Percentiles rank a stretch among this genome's conserved stretches.
phyloP scores from a whole-genome alignment of 2,797 vertebrate species.

The Enteromius mattozi region DNA sequence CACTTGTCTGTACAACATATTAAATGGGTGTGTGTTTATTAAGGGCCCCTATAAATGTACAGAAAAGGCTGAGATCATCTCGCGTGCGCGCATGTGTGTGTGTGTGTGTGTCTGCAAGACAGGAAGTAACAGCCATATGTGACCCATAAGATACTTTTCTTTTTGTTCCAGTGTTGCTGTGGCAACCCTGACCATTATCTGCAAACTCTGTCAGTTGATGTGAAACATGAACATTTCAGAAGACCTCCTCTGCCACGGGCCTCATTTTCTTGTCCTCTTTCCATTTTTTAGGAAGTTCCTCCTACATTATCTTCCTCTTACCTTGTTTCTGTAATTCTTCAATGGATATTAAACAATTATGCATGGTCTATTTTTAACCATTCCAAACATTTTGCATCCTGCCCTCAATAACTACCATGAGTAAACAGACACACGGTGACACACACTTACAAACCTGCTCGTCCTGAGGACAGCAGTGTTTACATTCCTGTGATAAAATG shows the following conservation, averaged over 20 bases:
- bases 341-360: slow-evolving; percentile 32
- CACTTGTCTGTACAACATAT: slow-evolving; percentile 68
- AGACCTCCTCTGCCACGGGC: slow-evolving; percentile 51
- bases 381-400: slow-evolving; percentile 30
- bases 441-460: slow-evolving; percentile 15
- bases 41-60: slow-evolving; percentile 40
- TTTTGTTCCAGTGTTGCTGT: slow-evolving; percentile 82
- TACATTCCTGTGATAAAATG: slow-evolving; percentile 70
- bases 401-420: neutral
- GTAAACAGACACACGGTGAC: slow-evolving; percentile 19
- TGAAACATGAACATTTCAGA: slow-evolving; percentile 80
- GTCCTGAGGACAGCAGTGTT: slow-evolving; percentile 60
- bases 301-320: slow-evolving; percentile 58
- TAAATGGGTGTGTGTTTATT: slow-evolving; percentile 56
- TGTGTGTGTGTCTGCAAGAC: slow-evolving; percentile 69
- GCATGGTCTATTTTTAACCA: slow-evolving; percentile 57
- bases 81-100: slow-evolving; percentile 36
- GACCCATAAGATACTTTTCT: slow-evolving; percentile 79
- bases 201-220: slow-evolving; percentile 76
- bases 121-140: slow-evolving; percentile 68
- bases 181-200: slow-evolving; percentile 89
- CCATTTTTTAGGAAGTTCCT: slow-evolving; percentile 49
- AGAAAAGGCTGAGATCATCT: slow-evolving; percentile 74
- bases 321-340: slow-evolving; percentile 58
- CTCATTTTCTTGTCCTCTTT: slow-evolving; percentile 22